Base-by-base conservation (phyloP, 2,113 vertebrate genomes). In the Geococcyx californianus region DNA sequence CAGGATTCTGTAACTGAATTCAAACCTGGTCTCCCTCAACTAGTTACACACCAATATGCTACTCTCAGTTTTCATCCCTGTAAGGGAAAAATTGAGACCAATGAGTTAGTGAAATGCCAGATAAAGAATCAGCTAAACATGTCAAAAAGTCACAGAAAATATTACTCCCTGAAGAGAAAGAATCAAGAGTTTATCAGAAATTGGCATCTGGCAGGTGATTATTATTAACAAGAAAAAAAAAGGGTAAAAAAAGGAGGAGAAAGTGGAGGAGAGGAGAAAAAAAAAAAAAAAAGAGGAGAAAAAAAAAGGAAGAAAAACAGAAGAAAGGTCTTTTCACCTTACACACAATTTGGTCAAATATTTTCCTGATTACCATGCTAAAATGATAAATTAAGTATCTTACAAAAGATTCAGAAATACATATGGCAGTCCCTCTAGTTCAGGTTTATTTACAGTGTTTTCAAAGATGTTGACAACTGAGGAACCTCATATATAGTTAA, bases 41-140 rank as follows among this genome's bases (percentile, higher is more conserved):
- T 89, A 80, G 51, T 54, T 79, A 47, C 47, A 58, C 64, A 94
- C 63, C 75, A 90, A 45, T 63, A 63, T 5, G 24, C 59, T 94
- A 72, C 82, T 92, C 79, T 93, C 82, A 83, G 14, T 92, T 96
- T 91, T 86, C 85, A 84, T 74, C 64, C 47, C 56, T 90, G 56
- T 18, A 90, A 86, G 78, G 76, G 34, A 59, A 93, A 95, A 85
- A 86, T 73, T 63, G 86, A 90, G 75, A 90, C 44, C 68, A 90
- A 51, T 9, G 63, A 83, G 38, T 94, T 95, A 94, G 93, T 94
- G 78, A 96, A 91, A 93, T 94, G 90, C 90, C 1, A 0, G 55
- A 49, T 92, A 79, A 95, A 91, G 79, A 96, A 95, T 70, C 85
- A 96, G 72, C 79, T 88, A 93, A 86, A 95, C 76, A 81, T 75